Evolutionary conservation across 2,888 invertebrate species (phyloP), one percentile per base, ranked within the genome.

Genomic region (Choreutis nemorana): DNA sequence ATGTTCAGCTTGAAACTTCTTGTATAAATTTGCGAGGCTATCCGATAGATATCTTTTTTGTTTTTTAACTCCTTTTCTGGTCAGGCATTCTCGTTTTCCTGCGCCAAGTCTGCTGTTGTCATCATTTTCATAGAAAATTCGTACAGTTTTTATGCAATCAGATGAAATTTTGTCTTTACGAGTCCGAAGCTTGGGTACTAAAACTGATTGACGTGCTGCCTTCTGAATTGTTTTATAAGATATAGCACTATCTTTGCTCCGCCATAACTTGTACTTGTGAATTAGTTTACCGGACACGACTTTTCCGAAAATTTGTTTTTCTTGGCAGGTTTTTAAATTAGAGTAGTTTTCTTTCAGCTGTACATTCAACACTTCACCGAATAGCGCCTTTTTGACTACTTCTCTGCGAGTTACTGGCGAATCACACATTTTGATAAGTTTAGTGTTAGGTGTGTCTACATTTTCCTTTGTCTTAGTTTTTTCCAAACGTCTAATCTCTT

Each of bases 31-130:
- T 26, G 16, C 9, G 9, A 45, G 18, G 13, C 37, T 28, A 33
- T 44, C 35, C 11, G 18, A 26, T 20, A 41, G 31, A 26, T 39
- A 42, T 30, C 45, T 33, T 36, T 33, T 33, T 23, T 36, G 36
- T 34, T 33, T 37, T 40, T 37, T 45, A 14, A 41, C 32, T 26
- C 33, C 32, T n/a, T 43, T 42, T 34, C 33, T 32, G 9, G 41
- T 43, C 10, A 42, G 25, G 26, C 30, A 30, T 22, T 33, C 30
- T 15, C 30, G 30, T 23, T 32, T 32, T 15, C 32, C 32, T 29
- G 33, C 29, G 15, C 26, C 24, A 14, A 21, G 13, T 28, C 30
- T 27, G 25, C 33, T 33, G 30, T 30, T 30, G 29, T 33, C 30
- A 26, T 14, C 26, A 6, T 8, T 14, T 14, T 14, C 26, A 26